A percentile compares a stretch with the other conserved stretches of the same genome.
These are phyloP conservation scores for Eutolmus rufibarbis DNA, from an alignment of 2,888 invertebrate genomes.

Conservation along the genomic window DNA sequence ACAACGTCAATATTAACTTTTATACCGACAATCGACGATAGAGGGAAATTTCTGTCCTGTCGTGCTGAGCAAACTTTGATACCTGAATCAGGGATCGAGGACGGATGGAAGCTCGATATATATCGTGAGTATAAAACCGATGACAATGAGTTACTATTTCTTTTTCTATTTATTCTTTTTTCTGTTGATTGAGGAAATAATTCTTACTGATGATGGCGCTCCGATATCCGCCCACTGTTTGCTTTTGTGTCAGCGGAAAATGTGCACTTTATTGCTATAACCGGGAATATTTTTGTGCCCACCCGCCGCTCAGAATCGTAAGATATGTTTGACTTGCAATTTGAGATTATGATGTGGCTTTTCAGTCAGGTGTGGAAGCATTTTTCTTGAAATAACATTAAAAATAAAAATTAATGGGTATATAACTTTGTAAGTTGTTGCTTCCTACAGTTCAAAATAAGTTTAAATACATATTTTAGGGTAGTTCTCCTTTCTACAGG, in stretches of 20 bases:
- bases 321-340: background rate
- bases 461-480: too few relatives aligned
- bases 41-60: constrained; percentile 79
- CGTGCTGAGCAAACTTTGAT: constrained; percentile 79
- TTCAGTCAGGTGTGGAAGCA: background rate
- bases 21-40: constrained; percentile 80
- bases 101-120: constrained; percentile 82
- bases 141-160: background rate
- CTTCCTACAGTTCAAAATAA: background rate
- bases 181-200: constrained; percentile 34
- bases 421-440: background rate
- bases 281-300: background rate
- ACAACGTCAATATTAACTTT: constrained; percentile 80
- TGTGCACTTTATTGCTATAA: background rate
- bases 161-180: background rate
- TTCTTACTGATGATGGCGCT: constrained; percentile 17
- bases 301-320: background rate
- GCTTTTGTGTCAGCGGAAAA: constrained; percentile 1
- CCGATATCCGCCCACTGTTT: background rate
- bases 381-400: background rate
- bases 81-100: constrained; percentile 77
- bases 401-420: background rate
- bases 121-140: constrained; percentile 73
- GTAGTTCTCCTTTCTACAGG: too few relatives aligned
- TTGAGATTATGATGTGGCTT: background rate